phyloP scores from a whole-genome alignment of 2,888 invertebrate species.

The Caenorhabditis drosophilae region DNA sequence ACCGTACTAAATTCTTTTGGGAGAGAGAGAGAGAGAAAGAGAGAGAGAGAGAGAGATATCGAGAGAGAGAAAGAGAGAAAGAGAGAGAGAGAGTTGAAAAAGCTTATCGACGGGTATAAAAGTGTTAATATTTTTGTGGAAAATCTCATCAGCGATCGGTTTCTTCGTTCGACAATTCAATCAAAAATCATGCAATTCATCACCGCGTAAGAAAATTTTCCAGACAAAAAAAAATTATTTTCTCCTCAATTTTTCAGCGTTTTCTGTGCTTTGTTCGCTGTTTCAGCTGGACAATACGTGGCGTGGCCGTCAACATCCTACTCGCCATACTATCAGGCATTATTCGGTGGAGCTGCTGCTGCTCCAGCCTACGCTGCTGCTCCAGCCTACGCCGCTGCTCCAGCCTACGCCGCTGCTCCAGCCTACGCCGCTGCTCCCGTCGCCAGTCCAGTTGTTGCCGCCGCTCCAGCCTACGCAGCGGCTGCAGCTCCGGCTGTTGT shows the following conservation, averaged over 20 bases:
- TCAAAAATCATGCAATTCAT: constrained; percentile 32
- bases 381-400: constrained; percentile 28
- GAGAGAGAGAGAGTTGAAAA: no score
- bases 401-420: constrained; percentile 29
- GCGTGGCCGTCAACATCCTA: constrained; percentile 51
- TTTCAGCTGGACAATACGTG: constrained; percentile 29
- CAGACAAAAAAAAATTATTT: neutral
- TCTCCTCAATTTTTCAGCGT: constrained; percentile 28
- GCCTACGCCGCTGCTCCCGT: constrained; percentile 27
- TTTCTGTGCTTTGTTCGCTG: constrained; percentile 32
- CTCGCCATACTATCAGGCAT: constrained; percentile 48
- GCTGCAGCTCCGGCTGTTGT: constrained; percentile 35
- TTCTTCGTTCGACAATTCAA: no score
- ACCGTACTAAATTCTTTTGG: no score
- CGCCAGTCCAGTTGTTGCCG: constrained; percentile 13
- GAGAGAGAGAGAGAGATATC: no score
- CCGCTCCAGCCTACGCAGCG: constrained; percentile 29
- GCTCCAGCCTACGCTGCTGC: constrained; percentile 15
- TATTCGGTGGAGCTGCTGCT: constrained; percentile 36
- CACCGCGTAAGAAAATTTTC: no score
- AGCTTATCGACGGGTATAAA: no score
- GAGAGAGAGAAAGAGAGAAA: no score
- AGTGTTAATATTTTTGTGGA: neutral
- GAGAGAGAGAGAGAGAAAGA: no score
- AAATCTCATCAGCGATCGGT: neutral